Evolutionary conservation across 64 coral and sea anemone genomes (phyloP).

Genomic region (Astreopora myriophthalma): DNA sequence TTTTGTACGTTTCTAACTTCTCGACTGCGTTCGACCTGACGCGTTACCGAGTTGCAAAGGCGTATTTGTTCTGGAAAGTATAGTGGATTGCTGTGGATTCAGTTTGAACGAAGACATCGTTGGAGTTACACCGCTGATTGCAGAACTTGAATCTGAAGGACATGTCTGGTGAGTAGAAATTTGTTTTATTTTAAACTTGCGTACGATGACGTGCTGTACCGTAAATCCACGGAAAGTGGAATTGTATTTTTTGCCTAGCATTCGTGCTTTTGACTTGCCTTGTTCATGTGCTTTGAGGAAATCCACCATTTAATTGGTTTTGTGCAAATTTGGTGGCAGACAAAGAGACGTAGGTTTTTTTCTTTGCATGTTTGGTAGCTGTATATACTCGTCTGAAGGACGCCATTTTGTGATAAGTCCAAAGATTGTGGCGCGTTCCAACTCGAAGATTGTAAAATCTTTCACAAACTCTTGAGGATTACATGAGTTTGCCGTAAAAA

Average conservation of each 20-base stretch:
- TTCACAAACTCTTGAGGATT: background rate
- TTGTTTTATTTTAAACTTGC: conserved; percentile 56
- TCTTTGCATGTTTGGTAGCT: conserved; percentile 7
- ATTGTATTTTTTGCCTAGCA: conserved; percentile 16
- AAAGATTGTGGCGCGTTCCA: conserved; percentile 76
- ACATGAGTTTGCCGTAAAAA: background rate
- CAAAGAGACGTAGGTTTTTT: background rate
- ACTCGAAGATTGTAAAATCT: conserved; percentile 42
- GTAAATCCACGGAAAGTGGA: conserved; percentile 30
- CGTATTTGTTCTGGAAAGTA: conserved; percentile 43
- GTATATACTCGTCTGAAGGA: conserved; percentile 25
- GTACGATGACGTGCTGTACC: conserved; percentile 62
- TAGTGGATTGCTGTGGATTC: conserved; percentile 54
- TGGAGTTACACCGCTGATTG: conserved; percentile 17
- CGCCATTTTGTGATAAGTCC: conserved; percentile 80
- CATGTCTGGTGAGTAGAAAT: conserved; percentile 71
- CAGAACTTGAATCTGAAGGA: conserved; percentile 12
- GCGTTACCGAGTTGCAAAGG: conserved; percentile 70
- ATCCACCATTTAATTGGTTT: background rate
- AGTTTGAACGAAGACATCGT: background rate
- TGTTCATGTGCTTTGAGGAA: background rate
- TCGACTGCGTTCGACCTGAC: conserved; percentile 79
- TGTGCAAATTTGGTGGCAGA: background rate
- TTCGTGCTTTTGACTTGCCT: background rate
- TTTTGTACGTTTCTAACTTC: conserved; percentile 45